phyloP scores from a whole-genome alignment of 2,113 vertebrate species.

The Gadus macrocephalus region DNA sequence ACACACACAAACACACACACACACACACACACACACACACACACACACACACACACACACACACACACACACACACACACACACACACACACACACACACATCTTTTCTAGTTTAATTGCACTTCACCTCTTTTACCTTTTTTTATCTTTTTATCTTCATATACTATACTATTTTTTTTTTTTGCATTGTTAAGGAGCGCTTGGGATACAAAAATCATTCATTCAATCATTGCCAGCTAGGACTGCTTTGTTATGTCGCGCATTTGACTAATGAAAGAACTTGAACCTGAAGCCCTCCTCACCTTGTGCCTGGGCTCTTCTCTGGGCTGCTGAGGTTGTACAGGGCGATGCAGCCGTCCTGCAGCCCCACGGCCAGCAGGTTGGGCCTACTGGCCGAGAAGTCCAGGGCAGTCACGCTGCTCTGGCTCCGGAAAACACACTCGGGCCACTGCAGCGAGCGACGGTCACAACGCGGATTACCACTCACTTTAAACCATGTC shows the following conservation, averaged over 20 bases:
- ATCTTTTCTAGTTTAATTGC: no score
- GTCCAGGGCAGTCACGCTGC: constrained; percentile 80
- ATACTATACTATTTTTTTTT: no score
- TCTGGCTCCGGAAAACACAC: constrained; percentile 70
- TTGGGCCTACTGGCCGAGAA: constrained; percentile 75
- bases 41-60: neutral
- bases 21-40: neutral
- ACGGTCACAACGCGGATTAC: neutral
- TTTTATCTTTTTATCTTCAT: no score
- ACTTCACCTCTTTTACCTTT: no score
- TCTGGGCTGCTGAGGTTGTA: constrained; percentile 66
- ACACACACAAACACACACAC: neutral
- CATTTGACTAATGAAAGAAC: no score
- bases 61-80: constrained; percentile 1
- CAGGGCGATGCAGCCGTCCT: constrained; percentile 71
- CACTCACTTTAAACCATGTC: neutral
- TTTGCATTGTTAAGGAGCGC: no score
- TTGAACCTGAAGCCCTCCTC: no score
- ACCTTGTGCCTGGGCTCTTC: no score
- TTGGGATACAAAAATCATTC: no score
- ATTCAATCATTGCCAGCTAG: no score
- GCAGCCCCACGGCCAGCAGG: constrained; percentile 80
- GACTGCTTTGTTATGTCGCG: no score
- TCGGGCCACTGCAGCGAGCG: constrained; percentile 82
- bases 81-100: neutral